Percentiles rank a stretch among this genome's conserved stretches.
Conservation (phyloP, 2,888 invertebrate species). For the Eupithecia vulgata region DNA sequence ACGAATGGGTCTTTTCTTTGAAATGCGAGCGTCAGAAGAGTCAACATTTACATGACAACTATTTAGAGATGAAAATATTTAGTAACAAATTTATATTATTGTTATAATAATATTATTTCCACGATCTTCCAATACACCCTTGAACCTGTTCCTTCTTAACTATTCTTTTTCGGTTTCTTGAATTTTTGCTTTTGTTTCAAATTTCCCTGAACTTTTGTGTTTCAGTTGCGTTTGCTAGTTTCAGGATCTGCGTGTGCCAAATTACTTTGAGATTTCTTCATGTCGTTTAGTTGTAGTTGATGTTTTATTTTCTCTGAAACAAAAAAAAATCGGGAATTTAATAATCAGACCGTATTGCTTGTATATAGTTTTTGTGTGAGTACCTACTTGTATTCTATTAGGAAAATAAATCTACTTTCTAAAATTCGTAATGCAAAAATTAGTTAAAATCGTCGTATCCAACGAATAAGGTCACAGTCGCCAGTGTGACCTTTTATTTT, state of each 20-base stretch:
- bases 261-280: not conserved
- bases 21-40: not conserved
- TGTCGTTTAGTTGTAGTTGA: not conserved
- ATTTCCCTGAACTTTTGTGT: constrained; percentile 12
- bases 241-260: not conserved
- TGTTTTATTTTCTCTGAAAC: not conserved
- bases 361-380: not conserved
- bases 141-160: constrained; percentile 20
- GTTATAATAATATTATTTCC: not conserved
- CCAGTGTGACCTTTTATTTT: too few relatives aligned
- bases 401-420: not conserved
- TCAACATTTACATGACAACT: not conserved
- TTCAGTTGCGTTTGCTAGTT: not conserved
- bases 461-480: too few relatives aligned
- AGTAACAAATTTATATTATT: too few relatives aligned
- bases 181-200: constrained; percentile 19
- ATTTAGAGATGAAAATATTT: too few relatives aligned
- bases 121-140: constrained; percentile 15
- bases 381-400: too few relatives aligned
- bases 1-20: not conserved
- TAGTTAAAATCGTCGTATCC: too few relatives aligned
- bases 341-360: not conserved
- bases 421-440: not conserved
- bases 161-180: constrained; percentile 14
- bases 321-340: not conserved